Evolutionary conservation across 2,113 vertebrate species (phyloP).

Genomic region (Erinaceus europaeus): DNA sequence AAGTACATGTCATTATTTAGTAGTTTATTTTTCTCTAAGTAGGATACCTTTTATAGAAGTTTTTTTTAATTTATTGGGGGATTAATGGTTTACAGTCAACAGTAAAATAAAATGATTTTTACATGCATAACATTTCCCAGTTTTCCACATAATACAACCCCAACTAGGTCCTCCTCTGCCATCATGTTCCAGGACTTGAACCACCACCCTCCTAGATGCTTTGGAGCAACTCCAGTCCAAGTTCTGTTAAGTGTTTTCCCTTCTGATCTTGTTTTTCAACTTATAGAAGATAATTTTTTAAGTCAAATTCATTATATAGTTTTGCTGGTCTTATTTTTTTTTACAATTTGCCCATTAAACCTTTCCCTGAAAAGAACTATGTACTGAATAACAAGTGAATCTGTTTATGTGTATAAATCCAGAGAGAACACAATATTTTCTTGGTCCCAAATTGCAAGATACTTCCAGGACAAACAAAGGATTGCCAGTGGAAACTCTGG

Average conservation of each 20-base stretch:
- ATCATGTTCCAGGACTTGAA: too few species aligned
- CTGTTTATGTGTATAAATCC: conserved; percentile 66
- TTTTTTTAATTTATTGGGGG: too few species aligned
- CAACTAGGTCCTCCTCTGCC: too few species aligned
- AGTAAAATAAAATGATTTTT: too few species aligned
- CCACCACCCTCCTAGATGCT: too few species aligned
- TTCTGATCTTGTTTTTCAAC: too few species aligned
- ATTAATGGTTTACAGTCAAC: too few species aligned
- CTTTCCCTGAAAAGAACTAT: conserved; percentile 42
- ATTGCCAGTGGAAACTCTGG: conserved; percentile 72
- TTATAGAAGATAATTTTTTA: conserved; percentile 23
- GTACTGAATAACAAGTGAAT: conserved; percentile 49
- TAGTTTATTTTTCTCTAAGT: conserved; percentile 36
- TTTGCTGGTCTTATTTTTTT: conserved; percentile 46
- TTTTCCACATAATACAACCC: too few species aligned
- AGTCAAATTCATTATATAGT: neutral
- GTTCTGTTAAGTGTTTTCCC: too few species aligned
- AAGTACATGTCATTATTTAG: conserved; percentile 5
- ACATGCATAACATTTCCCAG: too few species aligned
- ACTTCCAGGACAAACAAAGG: conserved; percentile 73
- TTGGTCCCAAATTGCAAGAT: conserved; percentile 62
- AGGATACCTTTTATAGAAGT: conserved; percentile 44
- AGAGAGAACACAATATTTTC: conserved; percentile 67
- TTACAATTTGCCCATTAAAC: conserved; percentile 55
- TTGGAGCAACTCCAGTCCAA: too few species aligned